These are phyloP conservation scores for Hyphantria cunea DNA, from an alignment of 1,140 invertebrate genomes.

Conservation along the genomic window DNA sequence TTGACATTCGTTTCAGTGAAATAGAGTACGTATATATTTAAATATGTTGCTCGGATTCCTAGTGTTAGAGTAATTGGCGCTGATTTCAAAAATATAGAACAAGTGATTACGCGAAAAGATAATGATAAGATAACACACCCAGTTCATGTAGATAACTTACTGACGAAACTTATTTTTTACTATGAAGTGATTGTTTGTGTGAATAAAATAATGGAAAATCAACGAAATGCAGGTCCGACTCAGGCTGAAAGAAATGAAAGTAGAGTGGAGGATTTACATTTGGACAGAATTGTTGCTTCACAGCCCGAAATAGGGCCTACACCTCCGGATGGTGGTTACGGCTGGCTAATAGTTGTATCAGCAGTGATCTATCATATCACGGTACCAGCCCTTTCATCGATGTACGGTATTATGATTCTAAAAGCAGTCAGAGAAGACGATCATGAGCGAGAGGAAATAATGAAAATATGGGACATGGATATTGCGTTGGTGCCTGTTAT, in stretches of 20 bases:
- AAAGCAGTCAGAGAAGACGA: conserved; percentile 68
- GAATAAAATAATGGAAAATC: conserved; percentile 61
- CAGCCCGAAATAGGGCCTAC: conserved; percentile 85
- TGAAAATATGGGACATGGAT: conserved; percentile 78
- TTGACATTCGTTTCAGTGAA: not conserved
- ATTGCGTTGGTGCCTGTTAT: conserved; percentile 82
- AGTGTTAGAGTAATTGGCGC: conserved; percentile 44
- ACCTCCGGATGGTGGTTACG: conserved; percentile 84
- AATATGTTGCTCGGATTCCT: too few relatives aligned
- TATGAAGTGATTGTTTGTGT: conserved; percentile 69
- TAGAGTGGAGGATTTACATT: conserved; percentile 62
- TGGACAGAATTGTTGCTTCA: conserved; percentile 81
- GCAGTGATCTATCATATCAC: conserved; percentile 83
- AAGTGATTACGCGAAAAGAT: conserved; percentile 68
- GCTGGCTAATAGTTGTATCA: conserved; percentile 84
- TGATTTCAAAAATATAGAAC: conserved; percentile 69
- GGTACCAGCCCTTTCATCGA: conserved; percentile 78
- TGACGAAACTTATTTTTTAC: conserved; percentile 52
- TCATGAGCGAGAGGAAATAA: conserved; percentile 65
- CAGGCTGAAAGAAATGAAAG: conserved; percentile 40
- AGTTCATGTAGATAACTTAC: conserved; percentile 57
- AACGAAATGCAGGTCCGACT: conserved; percentile 31
- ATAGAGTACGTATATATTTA: too few relatives aligned
- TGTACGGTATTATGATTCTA: conserved; percentile 82
- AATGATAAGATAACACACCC: conserved; percentile 76